These are phyloP conservation scores for Meiosimyza platycephala DNA, from an alignment of 2,888 invertebrate genomes.

Conservation along the genomic window DNA sequence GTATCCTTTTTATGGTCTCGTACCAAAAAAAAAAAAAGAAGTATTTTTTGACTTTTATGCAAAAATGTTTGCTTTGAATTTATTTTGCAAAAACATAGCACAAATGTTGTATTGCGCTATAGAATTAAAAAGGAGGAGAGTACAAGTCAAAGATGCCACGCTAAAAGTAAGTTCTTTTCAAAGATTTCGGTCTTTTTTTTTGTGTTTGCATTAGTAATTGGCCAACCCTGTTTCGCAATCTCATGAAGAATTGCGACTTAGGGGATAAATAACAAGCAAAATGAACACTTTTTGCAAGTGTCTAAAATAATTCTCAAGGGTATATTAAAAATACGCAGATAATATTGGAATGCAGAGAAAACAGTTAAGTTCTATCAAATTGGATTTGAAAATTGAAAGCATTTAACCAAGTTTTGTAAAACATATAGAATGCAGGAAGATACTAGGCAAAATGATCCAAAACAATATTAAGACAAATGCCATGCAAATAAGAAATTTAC, in stretches of 20 bases:
- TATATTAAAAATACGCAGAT: slow-evolving; percentile 37
- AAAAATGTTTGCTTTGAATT: slow-evolving; percentile 30
- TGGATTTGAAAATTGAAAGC: no score
- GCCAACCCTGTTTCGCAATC: slow-evolving; percentile 13
- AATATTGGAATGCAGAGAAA: slow-evolving; percentile 22
- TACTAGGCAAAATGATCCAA: no score
- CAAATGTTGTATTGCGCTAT: background rate
- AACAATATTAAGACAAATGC: no score
- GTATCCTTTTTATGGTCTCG: background rate
- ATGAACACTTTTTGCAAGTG: background rate
- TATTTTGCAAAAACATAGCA: background rate
- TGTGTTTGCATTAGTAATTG: background rate
- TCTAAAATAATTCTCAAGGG: slow-evolving; percentile 36
- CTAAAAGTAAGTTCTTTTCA: no score
- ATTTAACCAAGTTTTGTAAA: no score
- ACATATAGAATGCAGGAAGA: no score
- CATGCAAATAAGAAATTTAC: no score
- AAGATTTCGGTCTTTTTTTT: background rate
- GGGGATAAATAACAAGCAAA: slow-evolving; percentile 3
- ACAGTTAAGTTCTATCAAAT: background rate
- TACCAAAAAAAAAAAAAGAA: background rate
- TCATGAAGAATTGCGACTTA: slow-evolving; percentile 37
- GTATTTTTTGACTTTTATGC: slow-evolving; percentile 37
- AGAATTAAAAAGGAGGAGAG: background rate
- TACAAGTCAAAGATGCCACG: no score